A percentile compares a stretch with the other conserved stretches of the same genome.
Evolutionary conservation across 2,888 invertebrate species (phyloP).

Genomic region (Metellina segmentata): DNA sequence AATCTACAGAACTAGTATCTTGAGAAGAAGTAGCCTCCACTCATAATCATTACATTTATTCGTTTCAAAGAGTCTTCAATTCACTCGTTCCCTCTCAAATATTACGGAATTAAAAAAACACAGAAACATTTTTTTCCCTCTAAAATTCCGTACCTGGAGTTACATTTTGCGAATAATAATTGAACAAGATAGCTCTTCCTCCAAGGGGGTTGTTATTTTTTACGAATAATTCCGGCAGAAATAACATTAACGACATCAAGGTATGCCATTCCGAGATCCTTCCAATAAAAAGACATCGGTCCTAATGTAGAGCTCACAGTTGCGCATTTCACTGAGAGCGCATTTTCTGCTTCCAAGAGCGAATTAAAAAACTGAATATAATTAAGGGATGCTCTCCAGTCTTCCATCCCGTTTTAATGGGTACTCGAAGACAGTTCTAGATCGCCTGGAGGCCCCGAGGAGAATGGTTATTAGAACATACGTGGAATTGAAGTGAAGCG

Average conservation of each 20-base stretch:
- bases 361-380: not conserved
- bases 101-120: too few species aligned
- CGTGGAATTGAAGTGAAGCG: not conserved
- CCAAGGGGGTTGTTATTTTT: not conserved
- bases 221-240: too few species aligned
- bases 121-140: too few species aligned
- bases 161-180: not conserved
- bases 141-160: not conserved
- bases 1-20: too few species aligned
- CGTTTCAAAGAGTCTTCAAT: too few species aligned
- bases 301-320: too few species aligned
- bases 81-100: too few species aligned
- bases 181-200: not conserved
- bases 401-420: not conserved
- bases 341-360: not conserved
- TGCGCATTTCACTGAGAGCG: not conserved
- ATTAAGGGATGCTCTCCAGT: not conserved
- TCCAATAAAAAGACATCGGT: too few species aligned
- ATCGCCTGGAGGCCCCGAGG: not conserved
- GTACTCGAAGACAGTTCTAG: not conserved
- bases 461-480: not conserved
- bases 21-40: too few species aligned
- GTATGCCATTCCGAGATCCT: too few species aligned
- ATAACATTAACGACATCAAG: too few species aligned
- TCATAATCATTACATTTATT: too few species aligned